Conservation (phyloP, 2,113 vertebrate genomes). For the Bujurquina vittata region DNA sequence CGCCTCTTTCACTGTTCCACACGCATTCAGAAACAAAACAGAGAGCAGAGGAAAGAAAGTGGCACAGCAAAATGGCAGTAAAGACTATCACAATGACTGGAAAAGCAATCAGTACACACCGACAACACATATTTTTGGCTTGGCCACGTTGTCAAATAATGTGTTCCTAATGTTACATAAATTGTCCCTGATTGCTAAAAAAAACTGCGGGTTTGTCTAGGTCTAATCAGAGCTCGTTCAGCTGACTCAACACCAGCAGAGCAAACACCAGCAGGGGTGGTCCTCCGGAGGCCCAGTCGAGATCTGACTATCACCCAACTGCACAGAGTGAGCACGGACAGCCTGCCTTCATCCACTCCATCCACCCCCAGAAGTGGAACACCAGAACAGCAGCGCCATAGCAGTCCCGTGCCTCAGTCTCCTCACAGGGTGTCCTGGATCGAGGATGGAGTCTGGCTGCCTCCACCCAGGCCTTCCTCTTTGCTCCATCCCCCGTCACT, state of each 20-base stretch:
- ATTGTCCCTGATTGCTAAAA: too few relatives aligned
- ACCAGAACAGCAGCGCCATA: constrained; percentile 32
- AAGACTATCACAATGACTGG: too few relatives aligned
- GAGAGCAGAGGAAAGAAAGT: too few relatives aligned
- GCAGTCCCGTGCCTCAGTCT: constrained; percentile 55
- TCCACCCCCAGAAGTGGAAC: neutral
- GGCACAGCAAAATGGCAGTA: too few relatives aligned
- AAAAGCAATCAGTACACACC: too few relatives aligned
- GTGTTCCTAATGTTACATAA: too few relatives aligned
- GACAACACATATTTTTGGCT: too few relatives aligned
- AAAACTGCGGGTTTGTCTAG: constrained; percentile 25
- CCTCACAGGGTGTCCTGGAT: constrained; percentile 89
- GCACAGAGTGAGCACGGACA: constrained; percentile 8
- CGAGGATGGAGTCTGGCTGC: constrained; percentile 78
- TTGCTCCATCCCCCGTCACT: constrained; percentile 60
- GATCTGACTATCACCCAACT: neutral
- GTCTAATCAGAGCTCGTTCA: constrained; percentile 55
- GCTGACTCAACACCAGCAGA: constrained; percentile 36
- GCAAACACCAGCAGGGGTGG: constrained; percentile 41
- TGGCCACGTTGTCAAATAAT: too few relatives aligned
- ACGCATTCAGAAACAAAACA: too few relatives aligned
- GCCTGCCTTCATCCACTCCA: constrained; percentile 1
- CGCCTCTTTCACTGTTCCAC: too few relatives aligned
- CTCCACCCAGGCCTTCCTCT: constrained; percentile 52
- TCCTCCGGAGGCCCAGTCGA: constrained; percentile 68